These are phyloP conservation scores for Ormia ochracea DNA, from an alignment of 2,888 invertebrate species.

Conservation along the genomic window DNA sequence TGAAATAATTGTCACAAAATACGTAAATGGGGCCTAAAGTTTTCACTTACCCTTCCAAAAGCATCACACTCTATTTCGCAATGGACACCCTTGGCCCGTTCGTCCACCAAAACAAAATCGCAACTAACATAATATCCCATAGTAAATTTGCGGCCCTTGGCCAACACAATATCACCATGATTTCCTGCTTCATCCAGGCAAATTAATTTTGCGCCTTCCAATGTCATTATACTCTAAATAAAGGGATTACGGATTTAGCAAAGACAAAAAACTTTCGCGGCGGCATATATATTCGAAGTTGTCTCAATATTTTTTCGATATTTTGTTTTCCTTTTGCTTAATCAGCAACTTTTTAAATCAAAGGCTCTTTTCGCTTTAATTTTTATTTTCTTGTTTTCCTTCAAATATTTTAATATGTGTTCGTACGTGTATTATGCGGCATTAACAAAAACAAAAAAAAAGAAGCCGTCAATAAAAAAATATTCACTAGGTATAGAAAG, in stretches of 20 bases:
- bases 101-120: conserved; percentile 70
- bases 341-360: neutral
- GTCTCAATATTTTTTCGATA: conserved; percentile 23
- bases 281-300: conserved; percentile 33
- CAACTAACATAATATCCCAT: conserved; percentile 72
- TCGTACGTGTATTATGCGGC: conserved; percentile 41
- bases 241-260: neutral
- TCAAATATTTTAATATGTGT: conserved; percentile 9
- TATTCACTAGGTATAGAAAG: conserved; percentile 57
- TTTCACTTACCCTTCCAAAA: conserved; percentile 73
- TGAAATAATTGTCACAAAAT: neutral
- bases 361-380: neutral
- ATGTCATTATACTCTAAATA: conserved; percentile 67
- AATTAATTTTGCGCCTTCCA: conserved; percentile 72
- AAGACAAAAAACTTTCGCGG: neutral
- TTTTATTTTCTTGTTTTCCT: conserved; percentile 35
- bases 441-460: conserved; percentile 52
- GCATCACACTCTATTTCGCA: conserved; percentile 74
- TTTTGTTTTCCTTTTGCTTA: neutral
- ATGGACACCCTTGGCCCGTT: conserved; percentile 69
- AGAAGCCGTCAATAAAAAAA: conserved; percentile 60
- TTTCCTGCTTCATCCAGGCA: conserved; percentile 65
- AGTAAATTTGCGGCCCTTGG: conserved; percentile 72
- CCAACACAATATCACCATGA: conserved; percentile 58
- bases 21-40: neutral